A percentile compares a stretch with the other conserved stretches of the same genome.
Evolutionary conservation across 2,797 vertebrate species (phyloP).

Genomic region (Amazonetta brasiliensis): DNA sequence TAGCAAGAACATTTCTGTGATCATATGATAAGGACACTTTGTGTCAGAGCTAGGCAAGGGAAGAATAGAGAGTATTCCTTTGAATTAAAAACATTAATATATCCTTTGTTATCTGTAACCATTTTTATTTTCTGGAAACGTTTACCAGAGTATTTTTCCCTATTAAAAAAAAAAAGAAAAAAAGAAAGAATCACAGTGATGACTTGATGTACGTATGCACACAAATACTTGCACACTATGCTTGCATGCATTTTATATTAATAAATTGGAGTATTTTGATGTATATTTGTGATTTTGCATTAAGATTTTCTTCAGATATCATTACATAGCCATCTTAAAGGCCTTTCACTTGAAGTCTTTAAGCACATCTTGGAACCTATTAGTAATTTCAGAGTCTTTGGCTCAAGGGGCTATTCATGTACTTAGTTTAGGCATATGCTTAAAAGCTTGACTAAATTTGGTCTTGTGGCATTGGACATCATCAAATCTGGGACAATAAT

Average conservation of each 20-base stretch:
- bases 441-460: neutral
- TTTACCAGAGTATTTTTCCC: neutral
- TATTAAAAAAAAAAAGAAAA: neutral
- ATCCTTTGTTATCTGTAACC: neutral
- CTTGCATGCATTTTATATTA: neutral
- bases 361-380: neutral
- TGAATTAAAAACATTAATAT: neutral
- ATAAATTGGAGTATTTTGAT: neutral
- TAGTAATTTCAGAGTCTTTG: neutral
- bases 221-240: neutral
- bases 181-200: neutral
- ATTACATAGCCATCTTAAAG: neutral
- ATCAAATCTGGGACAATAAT: neutral
- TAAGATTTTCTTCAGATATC: neutral
- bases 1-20: conserved; percentile 1
- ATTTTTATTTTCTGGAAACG: conserved; percentile 21
- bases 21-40: neutral
- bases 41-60: neutral
- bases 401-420: neutral
- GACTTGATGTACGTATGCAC: fast-evolving
- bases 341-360: neutral
- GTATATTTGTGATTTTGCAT: neutral
- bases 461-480: neutral
- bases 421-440: neutral
- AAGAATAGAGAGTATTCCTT: neutral